Percentiles rank a stretch among this genome's conserved stretches.
Conservation (phyloP, 2,888 invertebrate species). For the Tiphia femorata region DNA sequence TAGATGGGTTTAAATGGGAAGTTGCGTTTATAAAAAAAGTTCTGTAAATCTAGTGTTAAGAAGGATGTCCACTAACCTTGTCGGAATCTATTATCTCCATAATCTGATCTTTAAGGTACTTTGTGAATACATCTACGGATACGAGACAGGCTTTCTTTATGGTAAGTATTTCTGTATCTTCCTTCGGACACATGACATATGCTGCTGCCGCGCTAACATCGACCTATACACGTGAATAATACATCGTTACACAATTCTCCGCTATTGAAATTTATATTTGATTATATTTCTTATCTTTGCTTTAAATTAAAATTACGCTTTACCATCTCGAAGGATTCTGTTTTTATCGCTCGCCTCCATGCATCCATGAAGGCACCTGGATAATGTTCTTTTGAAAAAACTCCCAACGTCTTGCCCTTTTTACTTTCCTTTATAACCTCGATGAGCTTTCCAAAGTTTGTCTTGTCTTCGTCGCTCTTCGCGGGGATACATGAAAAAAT, state of each 20-base stretch:
- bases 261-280: background rate
- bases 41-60: no score
- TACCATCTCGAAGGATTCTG: constrained; percentile 84
- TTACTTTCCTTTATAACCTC: constrained; percentile 89
- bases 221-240: constrained; percentile 63
- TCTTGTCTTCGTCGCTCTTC: constrained; percentile 93
- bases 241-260: background rate
- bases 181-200: constrained; percentile 92
- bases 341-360: constrained; percentile 86
- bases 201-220: constrained; percentile 91
- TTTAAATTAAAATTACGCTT: constrained; percentile 20
- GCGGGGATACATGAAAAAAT: constrained; percentile 34
- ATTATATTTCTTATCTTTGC: background rate
- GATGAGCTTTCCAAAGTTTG: constrained; percentile 79
- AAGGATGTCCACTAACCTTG: constrained; percentile 73
- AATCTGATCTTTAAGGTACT: constrained; percentile 96
- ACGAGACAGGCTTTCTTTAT: constrained; percentile 94
- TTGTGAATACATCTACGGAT: constrained; percentile 95
- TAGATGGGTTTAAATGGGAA: constrained; percentile 1
- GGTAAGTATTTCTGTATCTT: constrained; percentile 90
- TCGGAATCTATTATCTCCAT: constrained; percentile 99
- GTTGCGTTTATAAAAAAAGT: background rate
- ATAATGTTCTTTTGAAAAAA: constrained; percentile 94
- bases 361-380: constrained; percentile 93
- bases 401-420: constrained; percentile 88